These are phyloP conservation scores for Porites australiensis DNA, from an alignment of 64 coral and sea anemone species.

Conservation along the genomic window DNA sequence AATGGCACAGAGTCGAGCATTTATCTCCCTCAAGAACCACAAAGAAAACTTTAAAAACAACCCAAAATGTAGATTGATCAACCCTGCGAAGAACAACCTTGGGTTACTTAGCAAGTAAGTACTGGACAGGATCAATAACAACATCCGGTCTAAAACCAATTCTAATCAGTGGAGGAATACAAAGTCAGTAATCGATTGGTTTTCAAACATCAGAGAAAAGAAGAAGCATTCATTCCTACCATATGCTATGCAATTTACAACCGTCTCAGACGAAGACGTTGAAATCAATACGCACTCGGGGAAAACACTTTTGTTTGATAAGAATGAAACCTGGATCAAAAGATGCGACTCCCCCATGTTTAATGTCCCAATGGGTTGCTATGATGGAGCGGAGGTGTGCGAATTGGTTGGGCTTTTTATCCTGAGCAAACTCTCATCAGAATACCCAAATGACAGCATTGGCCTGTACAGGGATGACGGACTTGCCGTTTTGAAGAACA, in stretches of 20 bases:
- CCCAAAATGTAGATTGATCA: conserved; percentile 17
- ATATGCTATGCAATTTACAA: conserved; percentile 12
- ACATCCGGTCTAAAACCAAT: conserved; percentile 24
- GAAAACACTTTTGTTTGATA: conserved; percentile 15
- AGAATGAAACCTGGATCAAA: conserved; percentile 20
- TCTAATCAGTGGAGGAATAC: conserved; percentile 60
- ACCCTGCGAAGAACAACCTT: conserved; percentile 25
- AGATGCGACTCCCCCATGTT: conserved; percentile 13
- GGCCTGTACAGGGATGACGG: conserved; percentile 10
- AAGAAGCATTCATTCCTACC: conserved; percentile 17
- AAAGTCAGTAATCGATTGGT: conserved; percentile 62
- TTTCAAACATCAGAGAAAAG: conserved; percentile 63
- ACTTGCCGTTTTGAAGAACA: conserved; percentile 1
- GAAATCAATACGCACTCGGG: background rate
- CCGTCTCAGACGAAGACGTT: background rate
- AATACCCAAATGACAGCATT: background rate
- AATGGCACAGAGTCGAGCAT: conserved; percentile 12
- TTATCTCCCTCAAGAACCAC: conserved; percentile 17
- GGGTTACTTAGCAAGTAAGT: conserved; percentile 18
- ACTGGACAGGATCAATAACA: conserved; percentile 31
- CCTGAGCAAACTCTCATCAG: background rate
- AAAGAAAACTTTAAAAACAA: conserved; percentile 34
- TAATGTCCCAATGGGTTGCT: conserved; percentile 6
- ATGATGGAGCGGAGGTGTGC: background rate
- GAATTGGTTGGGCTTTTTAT: conserved; percentile 2